Conservation (phyloP, 2,888 invertebrate genomes). For the Danaus chrysippus region DNA sequence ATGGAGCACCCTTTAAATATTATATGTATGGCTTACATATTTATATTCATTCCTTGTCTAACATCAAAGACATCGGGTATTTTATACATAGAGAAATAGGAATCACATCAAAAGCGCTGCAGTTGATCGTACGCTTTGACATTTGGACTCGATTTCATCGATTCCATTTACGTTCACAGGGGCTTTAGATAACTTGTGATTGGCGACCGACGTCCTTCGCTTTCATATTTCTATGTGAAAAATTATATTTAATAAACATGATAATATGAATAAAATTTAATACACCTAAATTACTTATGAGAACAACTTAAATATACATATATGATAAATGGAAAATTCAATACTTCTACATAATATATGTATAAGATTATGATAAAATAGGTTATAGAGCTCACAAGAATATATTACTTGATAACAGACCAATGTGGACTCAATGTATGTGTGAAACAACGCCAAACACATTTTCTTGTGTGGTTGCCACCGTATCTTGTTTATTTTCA, state of each 20-base stretch:
- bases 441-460: conserved; percentile 24
- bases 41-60: not conserved
- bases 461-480: conserved; percentile 20
- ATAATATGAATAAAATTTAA: too few species aligned
- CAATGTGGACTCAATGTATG: conserved; percentile 18
- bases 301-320: too few species aligned
- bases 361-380: conserved; percentile 10
- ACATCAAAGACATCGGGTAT: not conserved
- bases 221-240: not conserved
- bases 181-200: conserved; percentile 20
- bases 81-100: not conserved
- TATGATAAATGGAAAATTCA: too few species aligned
- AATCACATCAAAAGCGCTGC: not conserved
- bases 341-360: not conserved
- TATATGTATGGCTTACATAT: too few species aligned
- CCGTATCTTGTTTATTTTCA: conserved; percentile 27
- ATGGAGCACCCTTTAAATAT: too few species aligned
- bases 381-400: conserved; percentile 11
- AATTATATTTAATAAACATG: too few species aligned
- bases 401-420: conserved; percentile 14
- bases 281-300: too few species aligned
- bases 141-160: conserved; percentile 26
- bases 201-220: conserved; percentile 16
- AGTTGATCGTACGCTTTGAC: conserved; percentile 27
- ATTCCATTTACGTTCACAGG: conserved; percentile 25